phyloP scores from a whole-genome alignment of 2,888 invertebrate genomes.

The Phania funesta region DNA sequence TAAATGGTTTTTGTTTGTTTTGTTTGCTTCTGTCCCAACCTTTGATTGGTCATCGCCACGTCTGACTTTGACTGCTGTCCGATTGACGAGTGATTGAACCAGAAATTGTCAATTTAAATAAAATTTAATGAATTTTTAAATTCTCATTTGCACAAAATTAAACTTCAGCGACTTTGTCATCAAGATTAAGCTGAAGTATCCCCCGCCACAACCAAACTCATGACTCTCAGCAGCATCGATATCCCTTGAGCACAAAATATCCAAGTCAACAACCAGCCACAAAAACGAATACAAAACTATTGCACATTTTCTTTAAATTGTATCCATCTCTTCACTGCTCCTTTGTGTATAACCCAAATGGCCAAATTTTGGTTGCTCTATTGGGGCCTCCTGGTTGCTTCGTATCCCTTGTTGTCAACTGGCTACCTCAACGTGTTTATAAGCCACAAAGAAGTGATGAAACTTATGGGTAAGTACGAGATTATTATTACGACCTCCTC shows the following conservation, averaged over 20 bases:
- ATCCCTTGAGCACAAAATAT: no score
- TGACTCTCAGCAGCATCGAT: background rate
- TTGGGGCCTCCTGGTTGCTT: conserved; percentile 73
- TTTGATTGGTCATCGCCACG: conserved; percentile 34
- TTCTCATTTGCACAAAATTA: background rate
- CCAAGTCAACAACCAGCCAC: no score
- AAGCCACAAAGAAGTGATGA: conserved; percentile 89
- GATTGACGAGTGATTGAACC: conserved; percentile 28
- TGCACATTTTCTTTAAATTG: conserved; percentile 2
- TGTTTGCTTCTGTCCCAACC: background rate
- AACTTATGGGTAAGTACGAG: conserved; percentile 86
- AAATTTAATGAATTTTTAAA: conserved; percentile 59
- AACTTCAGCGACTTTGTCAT: conserved; percentile 6
- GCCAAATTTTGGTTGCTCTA: conserved; percentile 73
- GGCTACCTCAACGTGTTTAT: conserved; percentile 90
- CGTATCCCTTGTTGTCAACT: conserved; percentile 81
- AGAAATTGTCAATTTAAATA: conserved; percentile 63
- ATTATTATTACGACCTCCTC: conserved; percentile 27
- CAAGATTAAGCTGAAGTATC: background rate
- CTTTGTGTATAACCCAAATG: conserved; percentile 65
- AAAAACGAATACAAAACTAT: background rate
- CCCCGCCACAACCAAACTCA: background rate
- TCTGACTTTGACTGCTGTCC: conserved; percentile 35
- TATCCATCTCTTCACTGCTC: conserved; percentile 1
- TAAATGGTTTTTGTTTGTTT: conserved; percentile 31